Percentiles rank a stretch among this genome's conserved stretches.
phyloP scores from a whole-genome alignment of 1,140 invertebrate genomes.

The Kradibia gibbosae region DNA sequence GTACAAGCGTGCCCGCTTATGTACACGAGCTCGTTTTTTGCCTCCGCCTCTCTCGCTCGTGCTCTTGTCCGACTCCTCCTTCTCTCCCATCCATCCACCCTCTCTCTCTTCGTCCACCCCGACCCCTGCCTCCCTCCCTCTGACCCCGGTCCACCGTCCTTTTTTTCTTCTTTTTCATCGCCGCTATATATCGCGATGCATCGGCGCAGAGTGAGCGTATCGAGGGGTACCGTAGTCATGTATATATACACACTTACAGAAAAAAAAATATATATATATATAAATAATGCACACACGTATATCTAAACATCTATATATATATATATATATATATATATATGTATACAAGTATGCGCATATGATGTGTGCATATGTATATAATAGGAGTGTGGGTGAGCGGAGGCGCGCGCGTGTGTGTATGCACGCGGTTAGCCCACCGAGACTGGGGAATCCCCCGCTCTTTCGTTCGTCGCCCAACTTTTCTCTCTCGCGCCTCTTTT shows the following conservation, averaged over 20 bases:
- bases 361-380: too few relatives aligned
- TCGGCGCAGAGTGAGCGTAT: slow-evolving; percentile 65
- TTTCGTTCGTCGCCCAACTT: slow-evolving; percentile 44
- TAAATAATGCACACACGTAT: too few relatives aligned
- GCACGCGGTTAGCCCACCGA: neutral
- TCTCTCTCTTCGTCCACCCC: too few relatives aligned
- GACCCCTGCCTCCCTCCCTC: neutral
- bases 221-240: slow-evolving; percentile 54
- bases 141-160: neutral
- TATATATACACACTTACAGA: too few relatives aligned
- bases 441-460: slow-evolving; percentile 56
- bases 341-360: too few relatives aligned
- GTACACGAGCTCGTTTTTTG: slow-evolving; percentile 2
- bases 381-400: too few relatives aligned
- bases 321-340: too few relatives aligned
- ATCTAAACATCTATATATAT: too few relatives aligned
- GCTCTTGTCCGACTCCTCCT: too few relatives aligned
- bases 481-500: slow-evolving; percentile 49
- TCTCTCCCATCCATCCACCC: too few relatives aligned
- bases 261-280: too few relatives aligned
- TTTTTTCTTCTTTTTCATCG: neutral
- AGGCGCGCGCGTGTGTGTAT: too few relatives aligned
- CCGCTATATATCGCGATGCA: slow-evolving; percentile 60
- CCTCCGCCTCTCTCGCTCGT: neutral
- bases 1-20: neutral